Percentiles rank a stretch among this genome's conserved stretches.
Conservation (phyloP, 2,113 vertebrate species). For the Ammodytes dubius region DNA sequence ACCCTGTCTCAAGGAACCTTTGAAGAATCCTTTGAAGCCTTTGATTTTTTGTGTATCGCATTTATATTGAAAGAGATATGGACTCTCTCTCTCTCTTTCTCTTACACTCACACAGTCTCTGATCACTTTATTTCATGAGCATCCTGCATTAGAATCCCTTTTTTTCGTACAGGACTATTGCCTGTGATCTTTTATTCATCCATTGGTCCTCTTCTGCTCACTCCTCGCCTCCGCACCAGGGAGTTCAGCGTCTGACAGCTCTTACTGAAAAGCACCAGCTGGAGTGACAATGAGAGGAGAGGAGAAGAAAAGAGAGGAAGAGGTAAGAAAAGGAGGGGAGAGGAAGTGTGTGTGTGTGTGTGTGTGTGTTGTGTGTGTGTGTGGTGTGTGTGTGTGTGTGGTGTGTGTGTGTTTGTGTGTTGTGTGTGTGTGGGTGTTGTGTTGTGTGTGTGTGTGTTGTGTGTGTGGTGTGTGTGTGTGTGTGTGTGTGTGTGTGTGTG, state of each 20-base stretch:
- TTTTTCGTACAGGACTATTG: constrained; percentile 46
- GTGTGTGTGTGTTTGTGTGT: constrained; percentile 30
- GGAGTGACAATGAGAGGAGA: constrained; percentile 67
- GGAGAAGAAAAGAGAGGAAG: constrained; percentile 1
- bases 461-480: not conserved
- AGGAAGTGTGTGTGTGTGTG: constrained; percentile 33
- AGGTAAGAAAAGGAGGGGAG: constrained; percentile 10
- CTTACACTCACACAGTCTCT: constrained; percentile 1
- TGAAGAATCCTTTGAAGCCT: constrained; percentile 44
- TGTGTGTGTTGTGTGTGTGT: constrained; percentile 13
- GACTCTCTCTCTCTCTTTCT: not conserved
- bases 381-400: constrained; percentile 1
- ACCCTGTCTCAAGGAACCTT: not conserved
- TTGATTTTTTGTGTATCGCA: not conserved
- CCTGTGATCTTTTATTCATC: constrained; percentile 83
- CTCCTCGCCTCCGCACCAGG: constrained; percentile 73
- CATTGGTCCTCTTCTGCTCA: constrained; percentile 61
- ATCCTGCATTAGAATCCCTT: constrained; percentile 36
- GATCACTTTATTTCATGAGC: constrained; percentile 51
- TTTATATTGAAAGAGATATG: not conserved
- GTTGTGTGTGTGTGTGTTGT: not conserved
- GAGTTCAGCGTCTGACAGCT: constrained; percentile 73
- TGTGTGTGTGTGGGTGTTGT: constrained; percentile 12
- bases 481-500: constrained; percentile 31
- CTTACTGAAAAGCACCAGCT: constrained; percentile 73